A percentile compares a stretch with the other conserved stretches of the same genome.
Conservation (phyloP, 2,113 vertebrate genomes). For the Oryzias celebensis region DNA sequence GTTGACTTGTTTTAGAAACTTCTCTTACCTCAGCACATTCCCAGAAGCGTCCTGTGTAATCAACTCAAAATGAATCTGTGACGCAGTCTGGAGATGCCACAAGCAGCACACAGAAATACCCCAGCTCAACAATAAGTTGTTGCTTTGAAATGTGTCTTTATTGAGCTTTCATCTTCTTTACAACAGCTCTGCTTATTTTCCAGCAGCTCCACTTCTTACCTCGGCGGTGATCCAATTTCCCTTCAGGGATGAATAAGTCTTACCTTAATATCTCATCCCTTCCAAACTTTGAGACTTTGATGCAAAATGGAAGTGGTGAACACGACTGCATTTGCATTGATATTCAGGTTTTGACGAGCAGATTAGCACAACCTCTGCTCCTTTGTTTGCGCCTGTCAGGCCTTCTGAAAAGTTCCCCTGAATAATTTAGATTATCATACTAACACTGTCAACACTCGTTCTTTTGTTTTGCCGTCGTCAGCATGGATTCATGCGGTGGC, state of each 20-base stretch:
- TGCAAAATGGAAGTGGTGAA: constrained; percentile 15
- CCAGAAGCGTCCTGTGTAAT: constrained; percentile 5
- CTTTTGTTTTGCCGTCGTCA: constrained; percentile 51
- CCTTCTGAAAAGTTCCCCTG: constrained; percentile 39
- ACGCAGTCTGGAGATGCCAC: neutral
- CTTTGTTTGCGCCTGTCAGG: constrained; percentile 44
- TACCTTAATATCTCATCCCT: constrained; percentile 45
- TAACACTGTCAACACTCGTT: constrained; percentile 57
- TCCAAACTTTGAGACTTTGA: constrained; percentile 27
- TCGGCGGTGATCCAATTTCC: constrained; percentile 29
- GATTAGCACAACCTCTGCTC: constrained; percentile 8
- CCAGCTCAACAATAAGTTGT: constrained; percentile 6
- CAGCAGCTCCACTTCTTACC: constrained; percentile 34
- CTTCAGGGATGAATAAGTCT: constrained; percentile 51
- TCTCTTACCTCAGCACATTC: neutral
- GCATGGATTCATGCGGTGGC: constrained; percentile 33
- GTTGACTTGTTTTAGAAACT: neutral
- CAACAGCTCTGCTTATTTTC: constrained; percentile 36
- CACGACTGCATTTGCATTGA: constrained; percentile 33
- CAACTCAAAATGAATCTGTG: constrained; percentile 20
- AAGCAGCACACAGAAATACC: neutral
- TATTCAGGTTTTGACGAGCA: constrained; percentile 26
- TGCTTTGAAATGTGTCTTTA: constrained; percentile 33
- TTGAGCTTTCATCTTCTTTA: constrained; percentile 46
- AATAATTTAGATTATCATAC: constrained; percentile 57